phyloP scores from a whole-genome alignment of 30 jellyfish, hydroid and myxozoan genomes.

The Chrysaora quinquecirrha region DNA sequence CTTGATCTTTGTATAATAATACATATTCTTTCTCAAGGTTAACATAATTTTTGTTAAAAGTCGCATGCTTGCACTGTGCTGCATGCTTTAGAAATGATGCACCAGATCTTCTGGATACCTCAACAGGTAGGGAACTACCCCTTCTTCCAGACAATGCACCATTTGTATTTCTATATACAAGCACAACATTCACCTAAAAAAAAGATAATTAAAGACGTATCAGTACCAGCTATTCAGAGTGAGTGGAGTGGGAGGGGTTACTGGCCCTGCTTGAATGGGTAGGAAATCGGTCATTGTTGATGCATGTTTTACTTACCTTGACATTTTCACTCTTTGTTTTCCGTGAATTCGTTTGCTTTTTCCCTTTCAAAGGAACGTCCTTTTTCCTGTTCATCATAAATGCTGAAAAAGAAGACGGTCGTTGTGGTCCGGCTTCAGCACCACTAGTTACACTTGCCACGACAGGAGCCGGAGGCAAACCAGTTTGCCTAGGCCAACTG shows the following conservation, averaged over 20 bases:
- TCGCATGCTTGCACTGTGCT: neutral
- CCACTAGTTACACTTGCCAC: too few species aligned
- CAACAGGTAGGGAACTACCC: neutral
- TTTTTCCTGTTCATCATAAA: too few species aligned
- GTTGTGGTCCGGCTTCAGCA: too few species aligned
- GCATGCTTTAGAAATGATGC: neutral
- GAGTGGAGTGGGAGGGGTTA: too few species aligned
- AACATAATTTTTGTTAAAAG: neutral
- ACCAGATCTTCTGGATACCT: neutral
- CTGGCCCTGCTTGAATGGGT: too few species aligned
- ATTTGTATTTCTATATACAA: neutral
- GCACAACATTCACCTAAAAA: neutral
- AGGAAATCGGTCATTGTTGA: too few species aligned
- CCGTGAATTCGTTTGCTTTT: neutral
- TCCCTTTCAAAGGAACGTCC: neutral
- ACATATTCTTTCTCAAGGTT: neutral
- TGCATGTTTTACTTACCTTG: neutral
- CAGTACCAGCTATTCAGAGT: neutral
- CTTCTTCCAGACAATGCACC: neutral
- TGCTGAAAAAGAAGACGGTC: too few species aligned
- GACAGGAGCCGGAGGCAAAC: too few species aligned
- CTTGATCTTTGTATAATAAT: neutral
- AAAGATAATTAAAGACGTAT: neutral
- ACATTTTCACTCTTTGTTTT: neutral
- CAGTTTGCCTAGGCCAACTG: too few species aligned